A percentile compares a stretch with the other conserved stretches of the same genome.
These are phyloP conservation scores for Myripristis murdjan DNA, from an alignment of 2,797 vertebrate genomes.

Conservation along the genomic window DNA sequence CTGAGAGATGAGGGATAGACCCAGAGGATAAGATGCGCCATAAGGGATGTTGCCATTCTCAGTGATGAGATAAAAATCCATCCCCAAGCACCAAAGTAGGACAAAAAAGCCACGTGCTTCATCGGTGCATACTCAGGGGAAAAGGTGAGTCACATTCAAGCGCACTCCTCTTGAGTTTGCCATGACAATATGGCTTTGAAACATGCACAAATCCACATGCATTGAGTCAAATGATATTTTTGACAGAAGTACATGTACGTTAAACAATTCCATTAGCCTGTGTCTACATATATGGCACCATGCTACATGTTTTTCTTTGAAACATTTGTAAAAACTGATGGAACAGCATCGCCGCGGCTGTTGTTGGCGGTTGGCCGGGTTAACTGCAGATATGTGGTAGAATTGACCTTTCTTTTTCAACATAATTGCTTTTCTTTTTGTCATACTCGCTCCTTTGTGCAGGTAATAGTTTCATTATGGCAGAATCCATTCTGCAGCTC, in stretches of 20 bases:
- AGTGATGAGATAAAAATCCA: constrained; percentile 58
- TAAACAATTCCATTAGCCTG: too few relatives aligned
- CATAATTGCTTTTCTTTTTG: constrained; percentile 46
- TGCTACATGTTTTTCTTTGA: neutral
- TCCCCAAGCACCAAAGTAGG: constrained; percentile 48
- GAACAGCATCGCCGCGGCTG: neutral
- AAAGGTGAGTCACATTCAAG: neutral
- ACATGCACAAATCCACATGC: neutral
- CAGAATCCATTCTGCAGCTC: constrained; percentile 58
- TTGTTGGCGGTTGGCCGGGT: constrained; percentile 35
- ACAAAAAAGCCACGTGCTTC: constrained; percentile 47
- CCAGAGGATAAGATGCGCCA: constrained; percentile 55
- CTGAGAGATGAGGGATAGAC: constrained; percentile 61
- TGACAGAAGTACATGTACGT: neutral
- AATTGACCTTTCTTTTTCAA: constrained; percentile 52
- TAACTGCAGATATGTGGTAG: constrained; percentile 45
- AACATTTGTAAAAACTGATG: neutral
- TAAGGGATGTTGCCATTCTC: constrained; percentile 60
- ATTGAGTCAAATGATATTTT: neutral
- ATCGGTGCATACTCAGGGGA: constrained; percentile 1
- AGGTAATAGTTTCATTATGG: constrained; percentile 72
- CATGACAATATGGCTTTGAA: neutral
- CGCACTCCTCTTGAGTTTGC: neutral
- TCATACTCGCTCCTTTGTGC: constrained; percentile 50
- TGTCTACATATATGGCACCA: too few relatives aligned